phyloP scores from a whole-genome alignment of 2,797 vertebrate species.

The Myotis vivesi region DNA sequence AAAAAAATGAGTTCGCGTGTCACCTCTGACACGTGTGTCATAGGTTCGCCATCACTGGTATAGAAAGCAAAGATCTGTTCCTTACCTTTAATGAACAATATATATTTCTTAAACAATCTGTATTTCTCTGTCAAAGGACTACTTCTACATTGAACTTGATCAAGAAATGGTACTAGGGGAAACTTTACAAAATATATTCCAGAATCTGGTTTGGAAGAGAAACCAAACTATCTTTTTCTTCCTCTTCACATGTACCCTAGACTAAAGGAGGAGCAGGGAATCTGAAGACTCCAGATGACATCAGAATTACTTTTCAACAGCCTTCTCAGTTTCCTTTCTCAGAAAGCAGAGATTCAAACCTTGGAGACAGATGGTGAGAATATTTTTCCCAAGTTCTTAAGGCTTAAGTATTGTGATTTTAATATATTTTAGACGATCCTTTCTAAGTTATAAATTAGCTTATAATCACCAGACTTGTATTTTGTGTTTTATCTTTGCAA shows the following conservation, averaged over 20 bases:
- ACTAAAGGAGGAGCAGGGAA: not conserved
- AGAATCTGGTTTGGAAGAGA: not conserved
- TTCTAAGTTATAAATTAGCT: conserved; percentile 42
- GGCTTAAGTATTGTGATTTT: conserved; percentile 33
- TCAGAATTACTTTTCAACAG: conserved; percentile 54
- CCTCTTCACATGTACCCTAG: conserved; percentile 19
- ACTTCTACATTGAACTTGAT: not conserved
- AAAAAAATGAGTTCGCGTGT: no score
- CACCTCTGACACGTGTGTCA: no score
- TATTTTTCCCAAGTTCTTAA: conserved; percentile 6
- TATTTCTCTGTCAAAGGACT: conserved; percentile 8
- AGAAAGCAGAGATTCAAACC: conserved; percentile 54
- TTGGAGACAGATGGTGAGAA: conserved; percentile 64
- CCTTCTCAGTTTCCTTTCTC: conserved; percentile 56
- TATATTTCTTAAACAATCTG: not conserved
- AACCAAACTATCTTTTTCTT: conserved; percentile 23
- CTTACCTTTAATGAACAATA: conserved; percentile 2
- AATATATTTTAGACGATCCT: conserved; percentile 10
- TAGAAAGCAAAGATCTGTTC: not conserved
- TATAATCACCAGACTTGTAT: not conserved
- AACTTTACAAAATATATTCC: not conserved
- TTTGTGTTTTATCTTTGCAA: conserved; percentile 8
- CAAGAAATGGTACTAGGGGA: not conserved
- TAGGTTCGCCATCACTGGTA: no score
- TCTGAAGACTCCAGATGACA: conserved; percentile 59